Evolutionary conservation across 1,140 invertebrate genomes (phyloP), one percentile per base, ranked within the genome.

Genomic region (Trichomalopsis sarcophagae): DNA sequence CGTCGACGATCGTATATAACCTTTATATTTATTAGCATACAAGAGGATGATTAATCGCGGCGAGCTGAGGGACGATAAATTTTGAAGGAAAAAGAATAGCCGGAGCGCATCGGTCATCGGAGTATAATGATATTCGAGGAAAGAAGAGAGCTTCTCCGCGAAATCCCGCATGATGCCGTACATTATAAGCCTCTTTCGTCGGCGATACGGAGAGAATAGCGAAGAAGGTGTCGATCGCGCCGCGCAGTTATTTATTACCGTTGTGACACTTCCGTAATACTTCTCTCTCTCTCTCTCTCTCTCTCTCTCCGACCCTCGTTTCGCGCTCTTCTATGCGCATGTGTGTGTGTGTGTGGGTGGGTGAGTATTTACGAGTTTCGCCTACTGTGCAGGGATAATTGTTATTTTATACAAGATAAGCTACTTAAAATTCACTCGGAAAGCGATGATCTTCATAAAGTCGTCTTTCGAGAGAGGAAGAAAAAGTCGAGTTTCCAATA

Each of bases 181-280:
- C 4, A 62, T 62, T n/a, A n/a, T 62, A 62, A 62, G 55, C 55
- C 55, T n/a, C 55, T n/a, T 0, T 62, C 2, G 1, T 14, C 17
- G 50, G 17, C 13, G 50, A 55, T 55, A 55, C 50, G 17, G 17
- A 55, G 2, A 62, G 55, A 21, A 27, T 27, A 62, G 55, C 21
- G 14, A 17, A 17, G 17, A 62, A 62, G 55, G 55, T 62, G 55
- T 62, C 55, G 55, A 62, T 62, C 21, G 55, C 50, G 44, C 47
- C 50, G 44, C 47, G 55, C 55, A 62, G 55, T 62, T 62, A 62
- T 62, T 62, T 62, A 62, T 62, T 62, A 62, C 55, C 55, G 55
- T 62, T 62, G 55, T 62, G 55, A 62, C 55, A 62, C 55, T 62
- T 62, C 55, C 55, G 55, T 62, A 62, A 62, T 62, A 62, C 55